A percentile compares a stretch with the other conserved stretches of the same genome.
Evolutionary conservation across 2,113 vertebrate species (phyloP).

Genomic region (Sapajus apella): DNA sequence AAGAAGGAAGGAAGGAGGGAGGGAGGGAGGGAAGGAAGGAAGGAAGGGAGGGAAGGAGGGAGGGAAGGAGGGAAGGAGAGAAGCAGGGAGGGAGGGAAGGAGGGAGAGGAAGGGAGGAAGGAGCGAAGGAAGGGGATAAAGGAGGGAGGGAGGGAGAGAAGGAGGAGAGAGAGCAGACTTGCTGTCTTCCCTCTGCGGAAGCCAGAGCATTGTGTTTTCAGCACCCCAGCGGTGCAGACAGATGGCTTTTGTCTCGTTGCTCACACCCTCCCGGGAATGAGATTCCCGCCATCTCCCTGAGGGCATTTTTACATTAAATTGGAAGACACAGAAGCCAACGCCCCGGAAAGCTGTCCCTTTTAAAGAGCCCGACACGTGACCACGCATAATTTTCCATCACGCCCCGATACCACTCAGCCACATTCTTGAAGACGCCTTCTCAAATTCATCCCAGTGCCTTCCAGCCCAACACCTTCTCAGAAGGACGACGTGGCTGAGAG

Average conservation of each 20-base stretch:
- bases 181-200: neutral
- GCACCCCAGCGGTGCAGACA: neutral
- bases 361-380: fast-evolving
- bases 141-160: neutral
- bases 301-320: neutral
- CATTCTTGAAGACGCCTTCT: neutral
- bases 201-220: neutral
- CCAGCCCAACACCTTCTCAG: fast-evolving
- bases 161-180: neutral
- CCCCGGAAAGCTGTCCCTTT: neutral
- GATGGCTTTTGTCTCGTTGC: neutral
- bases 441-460: neutral
- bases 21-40: too few relatives aligned
- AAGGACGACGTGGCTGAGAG: fast-evolving
- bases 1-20: too few relatives aligned
- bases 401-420: too few relatives aligned
- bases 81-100: too few relatives aligned
- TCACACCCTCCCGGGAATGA: neutral
- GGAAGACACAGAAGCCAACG: neutral
- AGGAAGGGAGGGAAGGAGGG: too few relatives aligned
- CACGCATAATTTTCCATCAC: neutral
- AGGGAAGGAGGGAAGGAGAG: too few relatives aligned
- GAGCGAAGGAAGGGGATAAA: fast-evolving
- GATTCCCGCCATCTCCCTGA: neutral
- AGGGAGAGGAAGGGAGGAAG: fast-evolving